These are phyloP conservation scores for Odontamblyopus rebecca DNA, from an alignment of 2,797 vertebrate genomes.

Conservation along the genomic window DNA sequence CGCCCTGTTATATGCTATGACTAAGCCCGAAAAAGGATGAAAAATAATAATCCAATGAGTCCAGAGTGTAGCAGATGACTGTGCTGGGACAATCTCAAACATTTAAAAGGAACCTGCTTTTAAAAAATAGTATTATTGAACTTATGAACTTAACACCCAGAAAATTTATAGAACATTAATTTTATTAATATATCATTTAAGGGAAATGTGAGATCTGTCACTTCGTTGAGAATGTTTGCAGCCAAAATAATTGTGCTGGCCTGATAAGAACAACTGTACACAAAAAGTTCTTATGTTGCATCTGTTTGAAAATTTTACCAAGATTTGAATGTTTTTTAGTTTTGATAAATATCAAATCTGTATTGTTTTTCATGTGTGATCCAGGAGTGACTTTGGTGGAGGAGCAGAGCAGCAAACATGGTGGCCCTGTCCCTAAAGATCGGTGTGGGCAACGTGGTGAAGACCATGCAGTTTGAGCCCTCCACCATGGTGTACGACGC, in stretches of 20 bases:
- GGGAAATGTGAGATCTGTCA: not conserved
- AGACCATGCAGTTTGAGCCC: slow-evolving; percentile 99
- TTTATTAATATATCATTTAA: not conserved
- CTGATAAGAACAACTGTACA: slow-evolving; percentile 2
- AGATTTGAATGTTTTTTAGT: not conserved
- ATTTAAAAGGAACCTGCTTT: not conserved
- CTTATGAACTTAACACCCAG: not conserved
- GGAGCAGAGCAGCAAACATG: slow-evolving; percentile 83
- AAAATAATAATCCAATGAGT: slow-evolving; percentile 20
- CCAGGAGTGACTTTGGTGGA: slow-evolving; percentile 58
- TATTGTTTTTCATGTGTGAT: slow-evolving; percentile 2
- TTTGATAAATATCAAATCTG: not conserved
- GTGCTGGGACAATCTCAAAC: slow-evolving; percentile 37
- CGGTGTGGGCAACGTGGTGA: slow-evolving; percentile 95
- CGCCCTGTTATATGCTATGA: slow-evolving; percentile 8
- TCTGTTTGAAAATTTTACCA: not conserved
- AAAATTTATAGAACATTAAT: not conserved
- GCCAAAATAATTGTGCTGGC: slow-evolving; percentile 1
- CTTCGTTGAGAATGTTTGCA: not conserved
- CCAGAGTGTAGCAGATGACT: slow-evolving; percentile 30
- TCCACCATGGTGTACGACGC: slow-evolving; percentile 97
- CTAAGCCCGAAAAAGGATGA: slow-evolving; percentile 15
- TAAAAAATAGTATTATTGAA: not conserved
- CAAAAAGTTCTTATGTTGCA: not conserved
- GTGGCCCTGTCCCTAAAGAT: slow-evolving; percentile 98